Evolutionary conservation across 2,113 vertebrate species (phyloP).

Genomic region (Leucoraja erinaceus): DNA sequence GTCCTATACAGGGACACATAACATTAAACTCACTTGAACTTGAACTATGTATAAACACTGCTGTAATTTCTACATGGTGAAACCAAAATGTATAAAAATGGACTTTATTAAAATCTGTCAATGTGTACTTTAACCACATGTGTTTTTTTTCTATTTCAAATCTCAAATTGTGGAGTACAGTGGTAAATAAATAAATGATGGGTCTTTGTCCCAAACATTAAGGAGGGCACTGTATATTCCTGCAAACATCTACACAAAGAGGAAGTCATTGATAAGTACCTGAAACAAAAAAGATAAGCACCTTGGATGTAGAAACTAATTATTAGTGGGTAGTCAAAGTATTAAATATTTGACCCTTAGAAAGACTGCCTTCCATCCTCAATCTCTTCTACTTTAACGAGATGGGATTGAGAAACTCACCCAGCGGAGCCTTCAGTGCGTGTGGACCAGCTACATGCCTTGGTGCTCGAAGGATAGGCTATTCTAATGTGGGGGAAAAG

Average conservation of each 20-base stretch:
- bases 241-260: background rate
- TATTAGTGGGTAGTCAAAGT: background rate
- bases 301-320: background rate
- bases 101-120: no score
- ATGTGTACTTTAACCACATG: no score
- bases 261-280: background rate
- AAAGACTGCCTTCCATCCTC: background rate
- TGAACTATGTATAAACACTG: no score
- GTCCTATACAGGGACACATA: no score
- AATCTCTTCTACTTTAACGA: background rate
- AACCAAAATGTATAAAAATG: no score
- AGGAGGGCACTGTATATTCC: no score
- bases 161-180: no score
- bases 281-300: background rate
- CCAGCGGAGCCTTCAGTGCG: conserved; percentile 75
- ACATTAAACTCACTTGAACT: no score
- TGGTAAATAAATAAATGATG: no score
- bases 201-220: no score
- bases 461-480: conserved; percentile 97
- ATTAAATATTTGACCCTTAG: background rate
- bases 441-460: conserved; percentile 87
- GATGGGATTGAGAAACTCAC: conserved; percentile 62
- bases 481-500: conserved; percentile 85
- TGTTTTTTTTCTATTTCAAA: no score
- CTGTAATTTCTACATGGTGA: no score